Base-by-base conservation (phyloP, 2,888 invertebrate genomes). In the Lottia gigantea region DNA sequence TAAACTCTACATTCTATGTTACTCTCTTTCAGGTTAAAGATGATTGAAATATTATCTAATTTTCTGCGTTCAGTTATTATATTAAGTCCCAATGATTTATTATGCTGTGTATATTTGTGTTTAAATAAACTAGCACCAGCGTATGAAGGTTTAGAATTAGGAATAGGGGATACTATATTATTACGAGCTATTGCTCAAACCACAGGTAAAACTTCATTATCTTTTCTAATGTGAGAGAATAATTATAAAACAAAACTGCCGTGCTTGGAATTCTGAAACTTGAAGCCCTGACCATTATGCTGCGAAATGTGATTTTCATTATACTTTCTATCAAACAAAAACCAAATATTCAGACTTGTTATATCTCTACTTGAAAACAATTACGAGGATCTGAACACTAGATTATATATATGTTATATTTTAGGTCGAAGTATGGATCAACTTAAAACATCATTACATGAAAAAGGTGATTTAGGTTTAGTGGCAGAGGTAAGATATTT, bases 41-140 rank as follows among this genome's bases (percentile, higher is more conserved):
- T 96, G 85, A 92, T 97, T 3, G 96, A 97, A 87, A 95, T 95
- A 66, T 89, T 99, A 63, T 92, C 94, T 82, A 98, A 98, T 89
- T 98, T 94, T 88, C 93, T 97, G 76, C 92, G 95, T 23, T 98
- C 98, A 0, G 96, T 98, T 16, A 94, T 97, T 40, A 92, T 93
- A 6, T 90, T 97, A 62, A 95, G 94, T 23, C 96, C 97, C 0
- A 92, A 93, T n/a, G 98, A 99, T 89, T 90, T 99, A 73, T 86
- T 97, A 70, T 92, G 95, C 0, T 95, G 95, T 80, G 92, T 99
- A 23, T 98, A 99, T 89, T 90, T 99, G 78, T 97, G 97, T 83
- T 91, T 98, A n/a, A 99, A 99, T 89, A 94, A 95, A 88, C 90
- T 99, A 63, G 98, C 96, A 0, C 98, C 99, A 0, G 95, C 97